These are phyloP conservation scores for Ectemnius continuus DNA, from an alignment of 2,888 invertebrate species.

Conservation along the genomic window DNA sequence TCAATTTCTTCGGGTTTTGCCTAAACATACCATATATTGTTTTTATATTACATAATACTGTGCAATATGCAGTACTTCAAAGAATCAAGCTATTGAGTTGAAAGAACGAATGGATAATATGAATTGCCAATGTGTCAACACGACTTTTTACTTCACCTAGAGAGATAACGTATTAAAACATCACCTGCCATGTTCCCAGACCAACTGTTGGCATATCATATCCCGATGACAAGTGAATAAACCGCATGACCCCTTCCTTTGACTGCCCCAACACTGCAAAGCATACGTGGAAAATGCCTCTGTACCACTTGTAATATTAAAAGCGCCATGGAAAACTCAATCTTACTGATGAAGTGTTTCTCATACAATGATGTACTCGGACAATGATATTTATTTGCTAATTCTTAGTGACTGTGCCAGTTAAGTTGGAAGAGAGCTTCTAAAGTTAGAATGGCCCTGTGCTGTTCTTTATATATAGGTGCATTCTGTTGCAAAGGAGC, in stretches of 20 bases:
- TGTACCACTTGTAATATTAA: conserved; percentile 18
- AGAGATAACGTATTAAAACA: conserved; percentile 8
- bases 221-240: conserved; percentile 74
- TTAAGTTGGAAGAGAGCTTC: conserved; percentile 40
- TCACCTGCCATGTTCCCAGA: conserved; percentile 86
- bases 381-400: conserved; percentile 21
- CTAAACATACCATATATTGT: conserved; percentile 68
- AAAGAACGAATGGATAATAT: background rate
- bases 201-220: conserved; percentile 85
- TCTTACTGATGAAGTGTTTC: conserved; percentile 7
- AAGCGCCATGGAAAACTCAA: conserved; percentile 8
- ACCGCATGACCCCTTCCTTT: conserved; percentile 56
- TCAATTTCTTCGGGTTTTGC: conserved; percentile 84
- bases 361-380: conserved; percentile 8
- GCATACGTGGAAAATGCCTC: conserved; percentile 3
- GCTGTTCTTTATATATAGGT: conserved; percentile 44
- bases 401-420: conserved; percentile 21
- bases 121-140: background rate
- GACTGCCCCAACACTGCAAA: conserved; percentile 18
- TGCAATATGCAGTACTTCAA: background rate
- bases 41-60: background rate
- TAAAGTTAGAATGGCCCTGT: conserved; percentile 51
- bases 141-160: background rate
- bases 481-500: conserved; percentile 8
- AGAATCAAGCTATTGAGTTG: background rate